Conservation (phyloP, 2,888 invertebrate genomes). For the Acanthosoma haemorrhoidale region DNA sequence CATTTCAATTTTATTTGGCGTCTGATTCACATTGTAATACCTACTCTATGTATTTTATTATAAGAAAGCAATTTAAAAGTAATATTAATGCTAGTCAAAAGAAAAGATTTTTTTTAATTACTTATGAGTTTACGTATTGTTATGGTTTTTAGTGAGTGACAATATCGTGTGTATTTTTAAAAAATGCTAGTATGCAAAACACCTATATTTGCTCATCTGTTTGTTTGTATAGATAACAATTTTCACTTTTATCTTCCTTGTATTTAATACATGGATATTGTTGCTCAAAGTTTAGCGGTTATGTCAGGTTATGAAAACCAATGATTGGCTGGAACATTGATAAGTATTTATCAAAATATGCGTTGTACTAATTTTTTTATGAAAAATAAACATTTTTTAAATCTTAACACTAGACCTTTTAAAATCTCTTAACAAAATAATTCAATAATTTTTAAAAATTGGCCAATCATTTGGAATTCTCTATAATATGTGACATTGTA, state of each 20-base stretch:
- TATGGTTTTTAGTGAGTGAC: slow-evolving; percentile 34
- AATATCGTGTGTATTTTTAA: slow-evolving; percentile 31
- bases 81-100: slow-evolving; percentile 33
- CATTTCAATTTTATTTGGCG: slow-evolving; percentile 7
- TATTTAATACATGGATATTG: slow-evolving; percentile 33
- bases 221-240: slow-evolving; percentile 14
- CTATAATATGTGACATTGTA: slow-evolving; percentile 19
- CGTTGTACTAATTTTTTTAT: neutral
- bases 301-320: slow-evolving; percentile 7
- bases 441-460: neutral
- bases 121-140: slow-evolving; percentile 26
- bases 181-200: slow-evolving; percentile 30
- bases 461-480: slow-evolving; percentile 18
- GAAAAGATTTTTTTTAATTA: slow-evolving; percentile 8
- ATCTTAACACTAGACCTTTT: neutral
- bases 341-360: neutral
- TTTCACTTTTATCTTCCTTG: slow-evolving; percentile 27
- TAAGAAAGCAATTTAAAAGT: slow-evolving; percentile 23
- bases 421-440: neutral
- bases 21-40: slow-evolving; percentile 15
- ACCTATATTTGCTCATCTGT: slow-evolving; percentile 37
- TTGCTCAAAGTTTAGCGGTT: slow-evolving; percentile 28
- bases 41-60: slow-evolving; percentile 24
- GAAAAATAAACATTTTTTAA: neutral
- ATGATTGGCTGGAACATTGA: slow-evolving; percentile 8